Evolutionary conservation across 2,888 invertebrate genomes (phyloP), one percentile per base, ranked within the genome.

Genomic region (Glaucopsyche alexis): DNA sequence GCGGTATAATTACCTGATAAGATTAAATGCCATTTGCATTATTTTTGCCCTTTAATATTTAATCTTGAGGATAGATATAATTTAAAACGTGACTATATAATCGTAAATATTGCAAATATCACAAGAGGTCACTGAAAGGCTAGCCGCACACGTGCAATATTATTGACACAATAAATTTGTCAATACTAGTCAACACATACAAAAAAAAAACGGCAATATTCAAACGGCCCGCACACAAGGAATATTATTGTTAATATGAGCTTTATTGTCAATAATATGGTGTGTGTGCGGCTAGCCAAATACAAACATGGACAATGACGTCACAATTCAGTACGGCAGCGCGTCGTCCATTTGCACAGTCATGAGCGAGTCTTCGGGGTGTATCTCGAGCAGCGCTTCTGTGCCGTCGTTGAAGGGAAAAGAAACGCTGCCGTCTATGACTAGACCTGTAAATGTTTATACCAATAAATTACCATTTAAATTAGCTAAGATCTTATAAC

Each of bases 331-430:
- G 75, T 87, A 85, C 0, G 87, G 90, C 16, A 89, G 47, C 0
- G 81, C 71, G 49, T 92, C 91, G n/a, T 91, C 87, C 91, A 93
- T 91, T 1, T 89, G 87, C 0, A 92, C 91, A 3, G 98, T 98
- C 85, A 97, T 94, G 0, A 99, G 93, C 0, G 97, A 96, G 87
- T 99, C 99, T 84, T 98, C 96, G 0, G 97, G 97, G 78, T 95
- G 93, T 45, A 97, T 95, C 88, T 98, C 97, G 14, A 99, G 88
- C 9, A 95, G 86, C 0, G 97, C 99, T 77, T 96, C 95, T 0
- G 98, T 96, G 1, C 99, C 99, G 84, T 98, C 98, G 88, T 99
- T 99, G 88, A 99, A 99, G 0, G 96, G 95, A 84, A 97, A 98
- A 0, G 97, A 97, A 16, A 98, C 96, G 76, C 98, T 98, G 42